phyloP scores from a whole-genome alignment of 2,797 vertebrate species.

The Australoheros facetus region DNA sequence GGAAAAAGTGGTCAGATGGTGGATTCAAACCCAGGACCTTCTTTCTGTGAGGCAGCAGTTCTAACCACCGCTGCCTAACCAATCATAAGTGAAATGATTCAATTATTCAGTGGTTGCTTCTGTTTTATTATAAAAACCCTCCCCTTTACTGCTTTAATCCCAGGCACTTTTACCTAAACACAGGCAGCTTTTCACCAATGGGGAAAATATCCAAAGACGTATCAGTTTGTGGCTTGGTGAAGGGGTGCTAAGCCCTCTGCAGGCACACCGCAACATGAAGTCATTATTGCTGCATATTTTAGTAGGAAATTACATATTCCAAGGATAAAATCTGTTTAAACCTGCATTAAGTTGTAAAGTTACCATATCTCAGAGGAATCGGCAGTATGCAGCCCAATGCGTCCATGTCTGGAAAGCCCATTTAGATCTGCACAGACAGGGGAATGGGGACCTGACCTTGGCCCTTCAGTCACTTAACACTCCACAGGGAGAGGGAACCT shows the following conservation, averaged over 20 bases:
- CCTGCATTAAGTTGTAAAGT: conserved; percentile 47
- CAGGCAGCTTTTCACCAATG: conserved; percentile 13
- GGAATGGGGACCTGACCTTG: conserved; percentile 60
- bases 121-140: conserved; percentile 13
- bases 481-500: conserved; percentile 58
- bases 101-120: not conserved
- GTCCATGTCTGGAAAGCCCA: conserved; percentile 60
- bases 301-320: conserved; percentile 58
- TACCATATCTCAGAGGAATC: conserved; percentile 41
- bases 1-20: too few species aligned
- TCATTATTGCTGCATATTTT: conserved; percentile 59
- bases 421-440: conserved; percentile 49
- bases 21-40: too few species aligned
- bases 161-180: conserved; percentile 34
- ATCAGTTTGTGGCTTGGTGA: conserved; percentile 47
- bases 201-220: conserved; percentile 52
- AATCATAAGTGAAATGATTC: conserved; percentile 18
- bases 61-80: not conserved
- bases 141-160: conserved; percentile 1
- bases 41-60: too few species aligned
- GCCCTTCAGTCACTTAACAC: conserved; percentile 71
- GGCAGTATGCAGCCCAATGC: conserved; percentile 27
- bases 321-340: conserved; percentile 48
- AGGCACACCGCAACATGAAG: conserved; percentile 55
- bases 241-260: conserved; percentile 52